A percentile compares a stretch with the other conserved stretches of the same genome.
Conservation (phyloP, 2,113 vertebrate species). For the Gymnogyps californianus region DNA sequence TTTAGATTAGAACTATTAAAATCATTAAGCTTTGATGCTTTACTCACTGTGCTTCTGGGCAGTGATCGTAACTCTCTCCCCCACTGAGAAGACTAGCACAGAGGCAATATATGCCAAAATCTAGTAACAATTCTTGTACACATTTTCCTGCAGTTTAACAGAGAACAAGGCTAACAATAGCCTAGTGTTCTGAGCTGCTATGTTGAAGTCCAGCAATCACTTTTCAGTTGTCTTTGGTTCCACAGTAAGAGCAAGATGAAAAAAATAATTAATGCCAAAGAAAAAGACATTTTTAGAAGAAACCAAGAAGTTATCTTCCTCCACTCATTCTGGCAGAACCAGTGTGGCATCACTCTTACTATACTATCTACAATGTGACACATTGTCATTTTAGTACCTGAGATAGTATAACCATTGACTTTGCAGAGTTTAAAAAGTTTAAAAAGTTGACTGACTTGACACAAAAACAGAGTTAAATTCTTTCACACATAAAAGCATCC, state of each 20-base stretch:
- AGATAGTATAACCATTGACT: neutral
- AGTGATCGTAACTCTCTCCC: neutral
- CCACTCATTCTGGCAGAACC: neutral
- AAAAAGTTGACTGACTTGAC: neutral
- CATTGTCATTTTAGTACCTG: neutral
- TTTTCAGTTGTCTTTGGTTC: neutral
- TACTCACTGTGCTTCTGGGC: neutral
- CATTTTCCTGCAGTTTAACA: slow-evolving; percentile 4
- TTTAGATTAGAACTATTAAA: neutral
- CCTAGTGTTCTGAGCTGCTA: neutral
- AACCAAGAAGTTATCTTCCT: neutral
- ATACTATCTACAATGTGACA: neutral
- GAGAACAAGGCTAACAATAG: neutral
- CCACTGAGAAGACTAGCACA: neutral
- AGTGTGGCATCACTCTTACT: neutral
- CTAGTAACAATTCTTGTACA: neutral
- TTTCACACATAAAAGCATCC: neutral
- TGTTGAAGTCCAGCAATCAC: neutral
- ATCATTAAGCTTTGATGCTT: neutral
- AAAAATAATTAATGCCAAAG: neutral
- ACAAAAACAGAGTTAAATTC: neutral
- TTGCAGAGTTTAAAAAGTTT: neutral
- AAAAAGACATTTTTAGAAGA: neutral
- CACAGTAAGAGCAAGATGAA: neutral
- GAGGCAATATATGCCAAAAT: neutral